phyloP scores from a whole-genome alignment of 2,113 vertebrate genomes.

The Smithornis capensis region DNA sequence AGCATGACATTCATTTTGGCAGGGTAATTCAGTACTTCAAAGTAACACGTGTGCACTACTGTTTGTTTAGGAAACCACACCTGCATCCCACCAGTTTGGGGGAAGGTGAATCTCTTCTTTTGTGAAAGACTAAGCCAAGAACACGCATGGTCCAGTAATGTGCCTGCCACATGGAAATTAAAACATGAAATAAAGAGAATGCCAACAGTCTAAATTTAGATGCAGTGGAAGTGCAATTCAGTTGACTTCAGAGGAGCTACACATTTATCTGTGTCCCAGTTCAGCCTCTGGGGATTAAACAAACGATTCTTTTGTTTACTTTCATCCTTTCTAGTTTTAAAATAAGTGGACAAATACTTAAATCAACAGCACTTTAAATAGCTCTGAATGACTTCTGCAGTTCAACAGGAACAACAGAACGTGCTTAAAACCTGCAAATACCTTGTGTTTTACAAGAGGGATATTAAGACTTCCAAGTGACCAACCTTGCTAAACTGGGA shows the following conservation, averaged over 20 bases:
- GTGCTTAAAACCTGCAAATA: background rate
- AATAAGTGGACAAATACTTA: background rate
- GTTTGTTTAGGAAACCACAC: background rate
- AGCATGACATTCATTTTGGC: background rate
- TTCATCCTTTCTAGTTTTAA: background rate
- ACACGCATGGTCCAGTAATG: background rate
- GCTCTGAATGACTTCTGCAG: background rate
- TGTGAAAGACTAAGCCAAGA: background rate
- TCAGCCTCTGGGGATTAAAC: background rate
- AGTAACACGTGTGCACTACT: background rate
- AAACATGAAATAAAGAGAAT: background rate
- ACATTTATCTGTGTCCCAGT: background rate
- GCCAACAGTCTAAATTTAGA: background rate
- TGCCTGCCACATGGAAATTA: background rate
- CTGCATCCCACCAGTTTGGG: background rate
- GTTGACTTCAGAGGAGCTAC: background rate
- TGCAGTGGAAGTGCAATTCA: background rate
- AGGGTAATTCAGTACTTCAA: background rate
- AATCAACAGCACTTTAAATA: slow-evolving; percentile 13
- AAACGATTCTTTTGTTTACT: background rate
- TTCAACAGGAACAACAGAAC: background rate
- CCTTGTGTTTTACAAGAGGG: background rate
- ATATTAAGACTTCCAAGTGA: background rate
- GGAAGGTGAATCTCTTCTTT: background rate
- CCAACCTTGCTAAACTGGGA: background rate